phyloP scores from a whole-genome alignment of 2,797 vertebrate species.

The Erpetoichthys calabaricus region DNA sequence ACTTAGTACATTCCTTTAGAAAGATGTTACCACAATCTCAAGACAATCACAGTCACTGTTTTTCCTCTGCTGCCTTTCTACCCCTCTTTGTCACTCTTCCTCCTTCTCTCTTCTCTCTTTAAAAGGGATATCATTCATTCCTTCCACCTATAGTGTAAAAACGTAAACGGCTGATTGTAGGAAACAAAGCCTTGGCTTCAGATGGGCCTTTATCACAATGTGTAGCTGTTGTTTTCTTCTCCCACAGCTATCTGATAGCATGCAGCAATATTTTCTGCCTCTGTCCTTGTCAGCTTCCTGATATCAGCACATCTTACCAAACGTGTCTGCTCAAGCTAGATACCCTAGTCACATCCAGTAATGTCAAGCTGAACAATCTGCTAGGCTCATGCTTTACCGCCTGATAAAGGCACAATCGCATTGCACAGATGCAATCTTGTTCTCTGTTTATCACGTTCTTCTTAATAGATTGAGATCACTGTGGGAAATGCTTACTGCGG shows the following conservation, averaged over 20 bases:
- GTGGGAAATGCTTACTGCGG: constrained; percentile 8
- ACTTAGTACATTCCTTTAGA: no score
- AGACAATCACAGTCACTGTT: no score
- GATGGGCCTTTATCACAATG: not conserved
- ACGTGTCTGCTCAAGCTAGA: not conserved
- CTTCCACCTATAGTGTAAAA: no score
- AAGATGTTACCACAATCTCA: no score
- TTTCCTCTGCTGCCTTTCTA: no score
- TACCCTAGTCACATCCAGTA: constrained; percentile 1
- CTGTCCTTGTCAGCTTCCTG: not conserved
- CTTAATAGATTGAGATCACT: constrained; percentile 2
- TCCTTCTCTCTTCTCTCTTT: no score
- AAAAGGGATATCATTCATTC: no score
- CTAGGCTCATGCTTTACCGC: constrained; percentile 8
- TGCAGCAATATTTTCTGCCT: not conserved
- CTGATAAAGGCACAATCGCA: constrained; percentile 2
- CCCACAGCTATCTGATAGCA: not conserved
- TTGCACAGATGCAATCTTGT: constrained; percentile 11
- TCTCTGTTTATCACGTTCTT: constrained; percentile 4
- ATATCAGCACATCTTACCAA: constrained; percentile 1
- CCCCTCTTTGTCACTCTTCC: no score
- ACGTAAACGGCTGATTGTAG: not conserved
- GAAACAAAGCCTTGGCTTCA: not conserved
- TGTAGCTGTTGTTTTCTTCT: not conserved
- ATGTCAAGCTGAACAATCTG: constrained; percentile 11